Base-by-base conservation (phyloP, 2,888 invertebrate species). In the Drosophila cyrtoloma region DNA sequence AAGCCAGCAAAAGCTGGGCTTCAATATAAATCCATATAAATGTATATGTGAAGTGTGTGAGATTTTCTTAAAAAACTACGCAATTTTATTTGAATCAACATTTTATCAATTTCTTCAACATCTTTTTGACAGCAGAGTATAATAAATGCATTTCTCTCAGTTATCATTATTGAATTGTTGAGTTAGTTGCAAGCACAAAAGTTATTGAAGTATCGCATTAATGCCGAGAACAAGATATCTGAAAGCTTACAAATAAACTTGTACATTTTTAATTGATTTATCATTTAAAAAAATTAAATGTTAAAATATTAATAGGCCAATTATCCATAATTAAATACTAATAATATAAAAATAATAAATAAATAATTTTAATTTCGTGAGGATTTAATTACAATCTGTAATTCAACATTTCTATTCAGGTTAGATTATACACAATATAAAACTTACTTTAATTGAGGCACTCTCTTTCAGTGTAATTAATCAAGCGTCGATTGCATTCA, bases 381-480 rank as follows among this genome's bases (percentile, higher is more conserved):
- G 22, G 1, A 44, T 12, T 44, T 12, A 16, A 22, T 44, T 22
- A 3, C 6, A 22, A n/a, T 44, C 12, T 44, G 1, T 7, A 22
- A 44, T 44, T 14, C 6, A 47, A 22, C 6, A 14, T 22, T 47
- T 22, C 4, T 7, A 22, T 7, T 7, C 12, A 4, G 4, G 3
- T 14, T 4, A 2, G 22, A 22, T 10, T n/a, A 2, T 44, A 44
- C 5, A 10, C 12, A 22, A 4, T 9, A 16, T 9, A 26, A 47
- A 16, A 26, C 22, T 16, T 19, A 10, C 19, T 28, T 28, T 28
- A 30, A 30, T n/a, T n/a, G n/a, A 35, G 22, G 9, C 37, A 35
- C 9, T 26, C 52, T 42, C 35, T 35, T n/a, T 30, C 30, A 7
- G 3, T 39, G 50, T 39, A 35, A 51, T 58, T 68, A 68, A 51